Evolutionary conservation across 1,140 invertebrate species (phyloP).

Genomic region (Hydropsyche tenuis): DNA sequence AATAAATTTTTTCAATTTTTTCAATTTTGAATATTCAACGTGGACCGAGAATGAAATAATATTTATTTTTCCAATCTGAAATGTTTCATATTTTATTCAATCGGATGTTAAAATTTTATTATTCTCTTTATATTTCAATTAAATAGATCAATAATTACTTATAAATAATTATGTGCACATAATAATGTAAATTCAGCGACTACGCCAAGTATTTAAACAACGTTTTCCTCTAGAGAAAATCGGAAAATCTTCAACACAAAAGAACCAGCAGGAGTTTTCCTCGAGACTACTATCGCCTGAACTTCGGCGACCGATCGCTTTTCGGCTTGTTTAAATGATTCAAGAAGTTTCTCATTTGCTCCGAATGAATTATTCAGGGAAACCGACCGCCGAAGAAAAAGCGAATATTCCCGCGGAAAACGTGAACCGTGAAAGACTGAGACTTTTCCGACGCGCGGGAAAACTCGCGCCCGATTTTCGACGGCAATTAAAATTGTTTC

Average conservation of each 20-base stretch:
- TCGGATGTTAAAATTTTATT: no score
- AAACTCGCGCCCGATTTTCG: conserved; percentile 2
- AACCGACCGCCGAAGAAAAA: background rate
- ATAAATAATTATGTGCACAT: no score
- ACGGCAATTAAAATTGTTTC: conserved; percentile 30
- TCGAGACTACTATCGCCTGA: background rate
- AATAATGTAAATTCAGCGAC: no score
- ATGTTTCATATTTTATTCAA: no score
- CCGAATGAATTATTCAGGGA: conserved; percentile 31
- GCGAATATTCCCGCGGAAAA: background rate
- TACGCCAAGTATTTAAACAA: no score
- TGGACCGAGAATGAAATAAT: no score
- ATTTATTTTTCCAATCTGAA: no score
- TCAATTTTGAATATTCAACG: no score
- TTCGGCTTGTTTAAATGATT: conserved; percentile 35
- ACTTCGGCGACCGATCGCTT: conserved; percentile 29
- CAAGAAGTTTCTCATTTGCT: conserved; percentile 34
- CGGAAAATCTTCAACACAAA: background rate
- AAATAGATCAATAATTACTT: no score
- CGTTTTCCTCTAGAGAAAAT: background rate
- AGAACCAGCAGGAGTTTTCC: background rate
- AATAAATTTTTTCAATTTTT: no score
- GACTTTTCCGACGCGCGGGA: background rate
- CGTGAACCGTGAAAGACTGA: background rate
- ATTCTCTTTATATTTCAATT: no score